Percentiles rank a stretch among this genome's conserved stretches.
Conservation (phyloP, 2,797 vertebrate species). For the Lagodon rhomboides region DNA sequence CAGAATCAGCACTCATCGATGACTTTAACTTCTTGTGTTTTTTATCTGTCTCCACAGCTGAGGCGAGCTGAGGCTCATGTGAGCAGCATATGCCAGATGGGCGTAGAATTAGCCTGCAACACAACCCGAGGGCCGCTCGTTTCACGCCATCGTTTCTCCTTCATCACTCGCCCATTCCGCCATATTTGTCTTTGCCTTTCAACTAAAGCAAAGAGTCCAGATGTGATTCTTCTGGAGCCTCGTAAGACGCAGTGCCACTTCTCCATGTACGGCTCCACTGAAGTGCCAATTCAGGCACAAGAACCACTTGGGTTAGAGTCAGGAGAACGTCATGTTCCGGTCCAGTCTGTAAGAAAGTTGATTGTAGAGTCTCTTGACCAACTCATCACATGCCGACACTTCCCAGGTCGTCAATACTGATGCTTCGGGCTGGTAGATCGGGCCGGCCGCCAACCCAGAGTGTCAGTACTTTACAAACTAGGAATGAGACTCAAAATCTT, state of each 20-base stretch:
- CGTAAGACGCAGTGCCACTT: constrained; percentile 2
- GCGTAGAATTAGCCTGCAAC: constrained; percentile 57
- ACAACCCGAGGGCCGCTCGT: constrained; percentile 55
- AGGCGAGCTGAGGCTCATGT: constrained; percentile 41
- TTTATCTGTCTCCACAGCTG: constrained; percentile 65
- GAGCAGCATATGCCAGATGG: constrained; percentile 69
- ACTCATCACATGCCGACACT: too few species aligned
- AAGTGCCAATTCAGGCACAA: too few species aligned
- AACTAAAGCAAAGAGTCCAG: constrained; percentile 26
- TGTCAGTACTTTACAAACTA: too few species aligned
- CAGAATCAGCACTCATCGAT: constrained; percentile 50
- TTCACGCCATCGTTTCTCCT: constrained; percentile 56
- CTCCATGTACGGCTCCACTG: neutral
- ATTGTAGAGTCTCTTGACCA: too few species aligned
- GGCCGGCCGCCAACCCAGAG: too few species aligned
- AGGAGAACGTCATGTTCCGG: too few species aligned
- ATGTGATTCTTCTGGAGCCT: constrained; percentile 10
- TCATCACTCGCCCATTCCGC: constrained; percentile 47
- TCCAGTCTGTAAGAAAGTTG: too few species aligned
- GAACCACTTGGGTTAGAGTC: too few species aligned
- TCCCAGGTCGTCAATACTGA: too few species aligned
- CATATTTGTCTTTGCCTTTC: constrained; percentile 35
- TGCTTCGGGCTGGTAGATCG: too few species aligned
- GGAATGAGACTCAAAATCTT: too few species aligned
- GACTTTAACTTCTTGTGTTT: constrained; percentile 48